Conservation (phyloP, 2,888 invertebrate genomes). For the Calameuta filiformis region DNA sequence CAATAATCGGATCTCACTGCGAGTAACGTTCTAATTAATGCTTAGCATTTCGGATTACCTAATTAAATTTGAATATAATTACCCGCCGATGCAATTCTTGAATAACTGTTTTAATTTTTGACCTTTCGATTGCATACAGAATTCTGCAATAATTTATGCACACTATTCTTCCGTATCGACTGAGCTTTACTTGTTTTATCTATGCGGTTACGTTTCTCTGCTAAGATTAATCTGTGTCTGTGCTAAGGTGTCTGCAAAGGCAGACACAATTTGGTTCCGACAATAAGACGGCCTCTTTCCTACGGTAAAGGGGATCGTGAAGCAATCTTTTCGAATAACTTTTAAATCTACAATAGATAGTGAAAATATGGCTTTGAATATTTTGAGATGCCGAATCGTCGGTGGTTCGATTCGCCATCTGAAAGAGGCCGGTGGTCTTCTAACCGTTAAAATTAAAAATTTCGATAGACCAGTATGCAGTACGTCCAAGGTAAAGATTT, state of each 20-base stretch:
- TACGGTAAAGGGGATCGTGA: neutral
- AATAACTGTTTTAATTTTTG: neutral
- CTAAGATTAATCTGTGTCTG: neutral
- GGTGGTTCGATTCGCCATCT: conserved; percentile 33
- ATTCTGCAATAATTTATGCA: neutral
- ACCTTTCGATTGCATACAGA: neutral
- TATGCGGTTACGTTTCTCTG: neutral
- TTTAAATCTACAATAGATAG: neutral
- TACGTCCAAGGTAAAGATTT: conserved; percentile 15
- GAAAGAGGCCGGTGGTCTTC: conserved; percentile 33
- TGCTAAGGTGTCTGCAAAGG: neutral
- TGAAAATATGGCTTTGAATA: conserved; percentile 40
- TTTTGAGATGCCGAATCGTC: conserved; percentile 32
- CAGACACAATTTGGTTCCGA: neutral
- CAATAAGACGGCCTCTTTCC: neutral
- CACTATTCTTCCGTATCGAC: neutral
- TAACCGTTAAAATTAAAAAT: conserved; percentile 33
- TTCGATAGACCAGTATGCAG: conserved; percentile 32
- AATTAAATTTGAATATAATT: neutral
- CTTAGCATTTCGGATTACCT: neutral
- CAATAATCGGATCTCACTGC: neutral
- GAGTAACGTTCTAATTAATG: neutral
- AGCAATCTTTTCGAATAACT: neutral
- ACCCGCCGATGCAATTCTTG: neutral
- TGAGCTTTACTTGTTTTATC: neutral